Conservation (phyloP, 2,113 vertebrate species). For the Lophochroa leadbeateri region DNA sequence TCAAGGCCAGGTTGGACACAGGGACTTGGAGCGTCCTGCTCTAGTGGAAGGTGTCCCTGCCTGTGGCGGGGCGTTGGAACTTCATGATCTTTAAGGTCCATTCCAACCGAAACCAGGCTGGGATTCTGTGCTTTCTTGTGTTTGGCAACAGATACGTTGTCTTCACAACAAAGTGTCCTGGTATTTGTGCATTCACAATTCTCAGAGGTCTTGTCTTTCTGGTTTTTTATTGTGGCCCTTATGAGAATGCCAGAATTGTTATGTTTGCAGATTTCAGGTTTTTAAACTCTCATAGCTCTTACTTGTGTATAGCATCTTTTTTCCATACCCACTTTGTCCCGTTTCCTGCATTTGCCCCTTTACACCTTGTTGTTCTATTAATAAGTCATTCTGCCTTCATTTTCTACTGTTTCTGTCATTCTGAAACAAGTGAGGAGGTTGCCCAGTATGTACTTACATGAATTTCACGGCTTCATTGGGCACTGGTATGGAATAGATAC, state of each 20-base stretch:
- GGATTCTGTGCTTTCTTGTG: not conserved
- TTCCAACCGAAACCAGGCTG: not conserved
- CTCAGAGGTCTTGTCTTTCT: not conserved
- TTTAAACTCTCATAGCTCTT: not conserved
- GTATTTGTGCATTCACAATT: not conserved
- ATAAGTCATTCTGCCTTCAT: not conserved
- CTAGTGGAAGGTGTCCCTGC: not conserved
- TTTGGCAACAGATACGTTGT: not conserved
- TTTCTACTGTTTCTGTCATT: not conserved
- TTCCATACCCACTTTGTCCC: not conserved
- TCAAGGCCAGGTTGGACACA: not conserved
- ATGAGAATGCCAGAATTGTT: accelerated
- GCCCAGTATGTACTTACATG: not conserved
- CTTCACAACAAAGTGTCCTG: not conserved
- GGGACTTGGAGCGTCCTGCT: not conserved
- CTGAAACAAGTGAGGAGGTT: not conserved
- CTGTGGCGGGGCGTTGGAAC: not conserved
- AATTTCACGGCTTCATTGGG: not conserved
- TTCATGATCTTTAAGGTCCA: not conserved
- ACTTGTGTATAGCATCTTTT: not conserved
- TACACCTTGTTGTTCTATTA: not conserved
- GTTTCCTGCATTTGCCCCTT: not conserved
- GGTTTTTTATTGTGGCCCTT: not conserved
- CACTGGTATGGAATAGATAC: not conserved
- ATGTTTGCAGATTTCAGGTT: not conserved